Evolutionary conservation across 2,113 vertebrate genomes (phyloP), one percentile per base, ranked within the genome.

Genomic region (Rallus limicola): DNA sequence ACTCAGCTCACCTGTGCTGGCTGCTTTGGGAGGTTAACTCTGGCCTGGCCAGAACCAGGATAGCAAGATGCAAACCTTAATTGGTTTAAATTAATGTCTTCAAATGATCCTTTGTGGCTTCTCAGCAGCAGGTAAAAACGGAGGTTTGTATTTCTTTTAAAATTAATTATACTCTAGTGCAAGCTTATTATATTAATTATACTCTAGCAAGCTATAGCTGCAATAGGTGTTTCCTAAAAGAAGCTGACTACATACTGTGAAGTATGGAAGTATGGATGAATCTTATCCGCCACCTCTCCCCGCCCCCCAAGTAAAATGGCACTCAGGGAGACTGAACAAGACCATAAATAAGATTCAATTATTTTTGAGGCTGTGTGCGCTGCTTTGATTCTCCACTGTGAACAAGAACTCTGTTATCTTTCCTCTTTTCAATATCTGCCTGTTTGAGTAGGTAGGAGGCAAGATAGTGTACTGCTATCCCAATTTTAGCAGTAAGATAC

Each of bases 401-500:
- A 82, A 50, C 13, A 72, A 68, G 40, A 72, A 67, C 85, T 91
- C 40, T 75, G 8, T 82, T 74, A 29, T 29, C 42, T 18, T 56
- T 24, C 25, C 33, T 82, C 38, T 92, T 92, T 93, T 74, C 38
- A 14, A 5, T 44, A 34, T 53, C 86, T 68, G 20, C 24, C 26
- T 71, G 29, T 88, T 95, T 92, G 63, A 84, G 65, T 71, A 75
- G 62, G 62, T 64, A 81, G 74, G 31, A 89, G 18, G 25, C 2
- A 5, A 94, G 44, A 86, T 20, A 17, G 80, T 90, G 20, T 86
- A 24, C 46, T 28, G 92, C 86, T 92, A 96, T 59, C 44, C 46
- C 85, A 60, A 80, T 96, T 94, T 94, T 84, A 94, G 75, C 71
- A 64, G 63, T 53, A 95, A 90, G 65, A 68, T 74, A 64, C 80